phyloP scores from a whole-genome alignment of 1,140 invertebrate genomes.

The Anoplolepis gracilipes region DNA sequence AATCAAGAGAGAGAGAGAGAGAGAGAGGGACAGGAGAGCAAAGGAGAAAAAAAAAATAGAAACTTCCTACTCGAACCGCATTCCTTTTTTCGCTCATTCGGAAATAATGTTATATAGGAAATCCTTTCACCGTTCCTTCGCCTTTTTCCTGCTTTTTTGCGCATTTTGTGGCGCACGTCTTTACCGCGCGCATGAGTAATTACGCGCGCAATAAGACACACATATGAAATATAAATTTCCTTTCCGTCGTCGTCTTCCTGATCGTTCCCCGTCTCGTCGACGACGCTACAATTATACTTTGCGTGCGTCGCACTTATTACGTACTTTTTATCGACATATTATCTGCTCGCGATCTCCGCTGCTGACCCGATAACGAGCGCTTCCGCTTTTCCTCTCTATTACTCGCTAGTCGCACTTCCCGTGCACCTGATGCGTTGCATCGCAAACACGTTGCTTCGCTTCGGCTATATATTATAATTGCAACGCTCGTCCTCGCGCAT shows the following conservation, averaged over 20 bases:
- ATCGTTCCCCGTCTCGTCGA: not conserved
- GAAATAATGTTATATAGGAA: not conserved
- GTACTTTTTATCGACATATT: not conserved
- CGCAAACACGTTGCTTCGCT: not conserved
- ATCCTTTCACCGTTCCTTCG: constrained; percentile 41
- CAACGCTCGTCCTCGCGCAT: constrained; percentile 12
- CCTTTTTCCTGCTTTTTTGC: constrained; percentile 28
- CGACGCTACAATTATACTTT: constrained; percentile 1
- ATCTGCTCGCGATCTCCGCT: not conserved
- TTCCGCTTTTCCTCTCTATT: constrained; percentile 38
- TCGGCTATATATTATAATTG: constrained; percentile 18
- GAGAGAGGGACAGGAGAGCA: not conserved
- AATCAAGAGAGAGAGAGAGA: not conserved
- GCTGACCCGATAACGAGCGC: constrained; percentile 24
- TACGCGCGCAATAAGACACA: not conserved
- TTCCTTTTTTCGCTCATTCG: not conserved
- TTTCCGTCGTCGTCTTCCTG: not conserved
- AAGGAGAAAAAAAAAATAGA: not conserved
- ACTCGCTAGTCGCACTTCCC: not conserved
- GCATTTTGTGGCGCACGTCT: not conserved
- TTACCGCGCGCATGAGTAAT: not conserved
- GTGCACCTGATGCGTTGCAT: not conserved
- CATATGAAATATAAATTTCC: constrained; percentile 6
- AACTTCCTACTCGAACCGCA: constrained; percentile 1
- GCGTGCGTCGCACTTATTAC: not conserved